phyloP scores from a whole-genome alignment of 2,113 vertebrate species.

The Oenanthe oenanthe region DNA sequence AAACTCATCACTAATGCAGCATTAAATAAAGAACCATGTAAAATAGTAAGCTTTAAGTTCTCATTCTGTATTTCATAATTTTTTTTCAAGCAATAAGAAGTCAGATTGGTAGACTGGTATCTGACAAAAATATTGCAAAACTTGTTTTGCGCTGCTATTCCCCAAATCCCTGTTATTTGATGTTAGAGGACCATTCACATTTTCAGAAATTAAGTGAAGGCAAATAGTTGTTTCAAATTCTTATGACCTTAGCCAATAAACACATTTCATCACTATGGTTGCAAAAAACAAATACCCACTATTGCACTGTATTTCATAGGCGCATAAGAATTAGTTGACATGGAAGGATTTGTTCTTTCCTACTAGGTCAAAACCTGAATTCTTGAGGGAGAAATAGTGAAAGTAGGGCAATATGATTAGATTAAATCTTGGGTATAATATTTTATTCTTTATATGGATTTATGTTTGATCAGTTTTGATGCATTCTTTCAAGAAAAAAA shows the following conservation, averaged over 20 bases:
- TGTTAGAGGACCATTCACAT: background rate
- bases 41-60: background rate
- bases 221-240: slow-evolving; percentile 38
- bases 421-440: background rate
- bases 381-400: background rate
- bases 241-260: slow-evolving; percentile 42
- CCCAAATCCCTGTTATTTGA: slow-evolving; percentile 16
- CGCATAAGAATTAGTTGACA: background rate
- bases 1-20: background rate
- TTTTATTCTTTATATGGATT: background rate
- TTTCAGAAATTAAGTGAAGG: slow-evolving; percentile 42
- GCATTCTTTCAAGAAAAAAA: background rate
- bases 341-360: slow-evolving; percentile 14
- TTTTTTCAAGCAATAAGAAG: background rate
- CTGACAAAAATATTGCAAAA: slow-evolving; percentile 13
- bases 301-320: slow-evolving; percentile 4
- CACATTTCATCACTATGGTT: slow-evolving; percentile 64
- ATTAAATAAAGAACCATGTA: background rate
- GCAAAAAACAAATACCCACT: slow-evolving; percentile 56
- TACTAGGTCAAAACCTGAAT: background rate
- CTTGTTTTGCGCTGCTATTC: background rate
- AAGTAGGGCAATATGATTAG: slow-evolving; percentile 1
- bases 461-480: background rate
- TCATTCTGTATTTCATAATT: background rate
- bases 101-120: background rate